phyloP scores from a whole-genome alignment of 2,113 vertebrate species.

The Mus pahari region DNA sequence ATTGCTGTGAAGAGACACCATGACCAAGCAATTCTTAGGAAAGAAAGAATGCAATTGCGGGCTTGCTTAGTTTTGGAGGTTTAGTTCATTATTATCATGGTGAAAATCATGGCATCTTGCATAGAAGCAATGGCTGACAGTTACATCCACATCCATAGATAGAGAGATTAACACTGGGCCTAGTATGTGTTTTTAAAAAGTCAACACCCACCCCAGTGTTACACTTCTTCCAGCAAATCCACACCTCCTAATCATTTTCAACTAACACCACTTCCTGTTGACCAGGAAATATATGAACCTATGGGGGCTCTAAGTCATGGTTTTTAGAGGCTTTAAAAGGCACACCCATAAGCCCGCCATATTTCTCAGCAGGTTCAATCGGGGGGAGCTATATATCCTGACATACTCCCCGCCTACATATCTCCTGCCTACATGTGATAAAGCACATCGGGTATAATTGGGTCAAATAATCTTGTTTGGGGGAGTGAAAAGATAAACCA shows the following conservation, averaged over 20 bases:
- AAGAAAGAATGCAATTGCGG: not conserved
- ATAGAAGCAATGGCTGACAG: not conserved
- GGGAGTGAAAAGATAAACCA: not conserved
- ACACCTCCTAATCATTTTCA: not conserved
- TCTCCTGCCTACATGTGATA: not conserved
- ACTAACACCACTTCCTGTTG: not conserved
- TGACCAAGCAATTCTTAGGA: not conserved
- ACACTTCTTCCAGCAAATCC: not conserved
- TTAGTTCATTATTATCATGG: not conserved
- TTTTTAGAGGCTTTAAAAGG: not conserved
- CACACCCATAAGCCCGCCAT: not conserved
- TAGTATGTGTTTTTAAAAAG: not conserved
- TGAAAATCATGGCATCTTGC: not conserved
- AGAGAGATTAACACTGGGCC: not conserved
- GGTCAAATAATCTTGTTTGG: not conserved
- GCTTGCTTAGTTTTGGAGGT: not conserved
- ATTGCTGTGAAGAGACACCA: not conserved
- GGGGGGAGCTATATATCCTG: not conserved
- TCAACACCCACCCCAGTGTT: not conserved
- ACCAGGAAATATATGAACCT: not conserved
- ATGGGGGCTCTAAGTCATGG: not conserved
- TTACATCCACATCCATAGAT: not conserved
- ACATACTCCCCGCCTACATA: not conserved
- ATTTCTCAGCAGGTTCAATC: not conserved
- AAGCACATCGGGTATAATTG: not conserved